Percentiles rank a stretch among this genome's conserved stretches.
Conservation (phyloP, 2,113 vertebrate species). For the Gasterosteus nipponicus region DNA sequence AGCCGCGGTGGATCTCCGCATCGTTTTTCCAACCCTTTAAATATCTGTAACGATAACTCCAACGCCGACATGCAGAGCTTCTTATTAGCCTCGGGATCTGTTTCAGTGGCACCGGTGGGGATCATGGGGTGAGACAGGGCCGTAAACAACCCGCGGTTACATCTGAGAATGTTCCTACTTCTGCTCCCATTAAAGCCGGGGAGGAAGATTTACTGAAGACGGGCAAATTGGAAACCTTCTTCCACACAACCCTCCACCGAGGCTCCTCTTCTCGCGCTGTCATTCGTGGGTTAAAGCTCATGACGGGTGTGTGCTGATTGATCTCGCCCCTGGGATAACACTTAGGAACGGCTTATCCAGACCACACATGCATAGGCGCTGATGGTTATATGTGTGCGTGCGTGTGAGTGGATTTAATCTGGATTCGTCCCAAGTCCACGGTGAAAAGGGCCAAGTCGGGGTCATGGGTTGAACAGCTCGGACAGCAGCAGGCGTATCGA, state of each 20-base stretch:
- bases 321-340: slow-evolving; percentile 20
- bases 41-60: background rate
- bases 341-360: slow-evolving; percentile 2
- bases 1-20: background rate
- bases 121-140: background rate
- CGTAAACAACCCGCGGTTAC: background rate
- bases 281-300: slow-evolving; percentile 8
- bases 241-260: background rate
- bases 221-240: background rate
- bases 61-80: background rate
- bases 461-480: background rate
- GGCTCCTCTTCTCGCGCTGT: background rate
- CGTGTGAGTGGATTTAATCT: background rate
- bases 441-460: background rate
- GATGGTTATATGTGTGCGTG: background rate
- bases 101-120: background rate
- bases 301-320: slow-evolving; percentile 15
- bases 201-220: background rate
- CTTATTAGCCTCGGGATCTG: background rate
- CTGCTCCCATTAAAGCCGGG: background rate
- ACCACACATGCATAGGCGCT: slow-evolving; percentile 3
- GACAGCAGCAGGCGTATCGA: background rate
- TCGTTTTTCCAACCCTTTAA: background rate
- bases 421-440: background rate
- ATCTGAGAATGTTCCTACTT: background rate